Conservation (phyloP, 2,888 invertebrate species). For the Ernsta delagoae region DNA sequence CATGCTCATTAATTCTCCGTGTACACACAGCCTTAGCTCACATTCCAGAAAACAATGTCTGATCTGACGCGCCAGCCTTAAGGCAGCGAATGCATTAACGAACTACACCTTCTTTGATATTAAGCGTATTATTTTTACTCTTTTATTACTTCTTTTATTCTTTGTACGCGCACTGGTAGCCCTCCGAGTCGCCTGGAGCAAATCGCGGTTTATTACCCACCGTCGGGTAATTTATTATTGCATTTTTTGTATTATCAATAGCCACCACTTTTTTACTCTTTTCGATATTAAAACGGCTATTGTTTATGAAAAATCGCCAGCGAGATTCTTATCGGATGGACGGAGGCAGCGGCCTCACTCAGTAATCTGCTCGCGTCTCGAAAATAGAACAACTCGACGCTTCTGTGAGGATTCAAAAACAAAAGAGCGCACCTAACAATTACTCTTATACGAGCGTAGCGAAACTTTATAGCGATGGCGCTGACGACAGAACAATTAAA, state of each 20-base stretch:
- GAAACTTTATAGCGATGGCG: constrained; percentile 27
- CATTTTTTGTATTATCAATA: constrained; percentile 85
- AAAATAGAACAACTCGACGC: constrained; percentile 36
- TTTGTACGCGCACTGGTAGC: constrained; percentile 78
- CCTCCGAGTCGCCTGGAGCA: constrained; percentile 77
- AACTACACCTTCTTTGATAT: constrained; percentile 83
- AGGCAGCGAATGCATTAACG: constrained; percentile 82
- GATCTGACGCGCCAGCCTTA: constrained; percentile 74
- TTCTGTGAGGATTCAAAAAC: constrained; percentile 39
- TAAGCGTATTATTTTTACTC: constrained; percentile 79
- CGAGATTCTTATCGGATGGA: constrained; percentile 70
- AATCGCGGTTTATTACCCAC: constrained; percentile 83
- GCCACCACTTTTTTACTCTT: constrained; percentile 72
- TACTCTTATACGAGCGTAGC: constrained; percentile 30
- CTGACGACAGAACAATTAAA: constrained; percentile 37
- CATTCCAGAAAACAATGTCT: constrained; percentile 84
- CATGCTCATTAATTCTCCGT: neutral
- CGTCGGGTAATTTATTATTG: constrained; percentile 82
- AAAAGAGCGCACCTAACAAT: constrained; percentile 28
- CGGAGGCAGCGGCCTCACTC: constrained; percentile 50
- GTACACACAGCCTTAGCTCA: constrained; percentile 60
- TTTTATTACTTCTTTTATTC: constrained; percentile 55
- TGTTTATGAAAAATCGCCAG: constrained; percentile 81
- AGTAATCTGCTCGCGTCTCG: constrained; percentile 59
- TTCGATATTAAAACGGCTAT: constrained; percentile 82